Base-by-base conservation (phyloP, 2,113 vertebrate genomes). In the Eptatretus burgeri region DNA sequence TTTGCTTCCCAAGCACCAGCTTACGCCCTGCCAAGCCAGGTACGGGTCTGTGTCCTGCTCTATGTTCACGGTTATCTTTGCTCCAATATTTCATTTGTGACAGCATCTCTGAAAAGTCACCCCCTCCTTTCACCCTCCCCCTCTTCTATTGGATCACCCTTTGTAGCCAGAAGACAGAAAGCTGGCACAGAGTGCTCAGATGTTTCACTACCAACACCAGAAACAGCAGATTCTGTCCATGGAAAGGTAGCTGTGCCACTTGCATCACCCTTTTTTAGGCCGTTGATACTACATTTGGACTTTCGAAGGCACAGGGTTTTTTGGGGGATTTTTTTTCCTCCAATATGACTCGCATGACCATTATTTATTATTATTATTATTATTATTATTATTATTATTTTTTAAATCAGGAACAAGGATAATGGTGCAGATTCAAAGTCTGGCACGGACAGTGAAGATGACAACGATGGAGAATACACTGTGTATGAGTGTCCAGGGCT, bases 141-240 rank as follows among this genome's bases (percentile, higher is more conserved):
- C 11, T 19, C 53, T 19, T 19, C 53, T 11, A 60, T 19, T 60
- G 27, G 27, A 7, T 19, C 53, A 19, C 16, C 19, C 53, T 19
- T 19, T 60, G 0, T 69, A 94, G 86, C 79, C 80, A 0, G 86
- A 82, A 12, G 88, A 94, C 73, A 82, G 81, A 71, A 82, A 78
- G 1, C 75, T 91, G 74, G 88, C 81, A 3, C 84, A 83, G 66
- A 87, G 77, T 1, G 86, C 85, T 1, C 86, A 94, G 74, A 83
- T 94, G 84, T 89, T 82, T 70, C 86, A 94, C 73, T 93, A 85
- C 73, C 86, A 91, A 69, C 86, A 89, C 70, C 88, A 91, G 77
- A 82, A 87, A 66, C 85, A 89, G 73, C 86, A 93, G 76, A 85
- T 94, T 82, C 74, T 86, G 65, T 84, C 84, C 65, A 71, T 93